Evolutionary conservation across 2,888 invertebrate genomes (phyloP), one percentile per base, ranked within the genome.

Genomic region (Nymphalis c-album): DNA sequence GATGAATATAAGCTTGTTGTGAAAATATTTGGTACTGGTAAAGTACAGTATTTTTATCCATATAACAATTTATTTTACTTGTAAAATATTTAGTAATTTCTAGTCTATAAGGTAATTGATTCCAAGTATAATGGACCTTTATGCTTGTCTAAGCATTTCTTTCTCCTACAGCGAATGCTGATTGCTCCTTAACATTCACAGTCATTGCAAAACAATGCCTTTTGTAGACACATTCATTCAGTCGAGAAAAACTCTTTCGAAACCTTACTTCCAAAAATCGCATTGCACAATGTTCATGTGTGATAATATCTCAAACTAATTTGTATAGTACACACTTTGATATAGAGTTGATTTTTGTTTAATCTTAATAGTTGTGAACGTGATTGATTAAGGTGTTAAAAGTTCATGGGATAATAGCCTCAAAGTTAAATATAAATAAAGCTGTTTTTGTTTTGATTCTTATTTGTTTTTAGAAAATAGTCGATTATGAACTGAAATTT

Each of bases 171-270:
- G 13, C 47, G 31, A 60, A 47, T 48, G 48, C 48, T 60, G 60
- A 31, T 60, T 20, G 22, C n/a, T 26, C n/a, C 60, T 31, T 60
- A 40, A 58, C n/a, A n/a, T 17, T 17, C 31, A 48, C n/a, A 60
- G 35, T 53, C 60, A 35, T 31, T 31, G 7, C 55, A 59, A 64
- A 64, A 68, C 64, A 65, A 63, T 57, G 47, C 55, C 45, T 60
- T 48, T 55, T 53, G 47, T 60, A n/a, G 50, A 68, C 60, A 68
- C 48, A 55, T 55, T 58, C 48, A 53, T 53, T 51, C 45, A 60
- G 46, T 53, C 51, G 60, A 60, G 60, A 51, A 60, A 51, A 60
- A 64, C 53, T 60, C 51, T 60, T 64, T 59, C 55, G 55, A 17
- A 53, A 53, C 31, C 17, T 55, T 35, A 53, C 60, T 65, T 65